A percentile compares a stretch with the other conserved stretches of the same genome.
These are phyloP conservation scores for Plecotus auritus DNA, from an alignment of 2,113 vertebrate genomes.

Conservation along the genomic window DNA sequence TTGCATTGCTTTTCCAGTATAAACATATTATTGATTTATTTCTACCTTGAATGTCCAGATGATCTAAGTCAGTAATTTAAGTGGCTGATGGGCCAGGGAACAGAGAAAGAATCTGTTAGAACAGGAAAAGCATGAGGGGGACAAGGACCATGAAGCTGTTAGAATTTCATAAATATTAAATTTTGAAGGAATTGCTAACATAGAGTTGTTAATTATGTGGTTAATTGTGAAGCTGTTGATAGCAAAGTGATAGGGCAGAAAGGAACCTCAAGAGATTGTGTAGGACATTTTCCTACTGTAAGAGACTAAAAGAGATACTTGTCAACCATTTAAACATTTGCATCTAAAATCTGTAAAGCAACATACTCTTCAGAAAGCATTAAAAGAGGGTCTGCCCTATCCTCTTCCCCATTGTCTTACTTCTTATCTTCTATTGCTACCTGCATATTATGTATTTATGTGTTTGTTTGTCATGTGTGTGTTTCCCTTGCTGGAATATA, in stretches of 20 bases:
- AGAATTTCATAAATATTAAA: constrained; percentile 11
- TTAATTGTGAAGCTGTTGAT: constrained; percentile 33
- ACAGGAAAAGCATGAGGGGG: neutral
- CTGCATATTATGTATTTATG: neutral
- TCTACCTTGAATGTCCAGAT: neutral
- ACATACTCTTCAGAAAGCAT: neutral
- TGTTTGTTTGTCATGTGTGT: neutral
- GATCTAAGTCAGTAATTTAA: neutral
- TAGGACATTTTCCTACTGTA: neutral
- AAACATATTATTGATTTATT: constrained; percentile 31
- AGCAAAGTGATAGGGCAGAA: neutral
- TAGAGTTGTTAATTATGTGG: neutral
- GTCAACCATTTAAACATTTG: neutral
- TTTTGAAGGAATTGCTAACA: constrained; percentile 30
- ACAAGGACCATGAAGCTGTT: neutral
- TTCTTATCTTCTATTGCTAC: neutral
- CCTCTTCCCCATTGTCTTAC: neutral
- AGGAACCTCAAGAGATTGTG: neutral
- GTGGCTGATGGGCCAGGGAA: neutral
- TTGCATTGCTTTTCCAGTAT: constrained; percentile 13
- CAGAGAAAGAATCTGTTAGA: neutral
- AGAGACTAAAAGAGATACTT: neutral
- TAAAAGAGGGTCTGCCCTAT: neutral
- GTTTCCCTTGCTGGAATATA: neutral
- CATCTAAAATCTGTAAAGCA: neutral